These are phyloP conservation scores for Cephus nigrinus DNA, from an alignment of 2,888 invertebrate genomes.

Conservation along the genomic window DNA sequence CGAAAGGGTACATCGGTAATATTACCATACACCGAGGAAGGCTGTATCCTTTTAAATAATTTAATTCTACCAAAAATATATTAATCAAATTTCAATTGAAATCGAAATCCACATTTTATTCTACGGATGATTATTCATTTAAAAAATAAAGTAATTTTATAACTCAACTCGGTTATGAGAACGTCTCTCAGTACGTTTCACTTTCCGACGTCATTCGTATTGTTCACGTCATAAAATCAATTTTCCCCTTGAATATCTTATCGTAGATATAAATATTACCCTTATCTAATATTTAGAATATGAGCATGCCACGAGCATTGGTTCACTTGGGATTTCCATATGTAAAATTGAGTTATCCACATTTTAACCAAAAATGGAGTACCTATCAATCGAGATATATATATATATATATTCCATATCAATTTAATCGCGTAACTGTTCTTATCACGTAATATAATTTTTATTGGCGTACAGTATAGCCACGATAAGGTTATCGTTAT, in stretches of 20 bases:
- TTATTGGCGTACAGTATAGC: neutral
- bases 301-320: neutral
- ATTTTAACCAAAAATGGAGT: neutral
- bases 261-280: neutral
- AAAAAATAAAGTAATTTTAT: neutral
- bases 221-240: neutral
- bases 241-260: neutral
- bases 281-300: neutral
- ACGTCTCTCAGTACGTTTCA: neutral
- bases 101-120: neutral
- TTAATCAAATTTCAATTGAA: neutral
- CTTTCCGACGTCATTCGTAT: neutral
- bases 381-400: neutral
- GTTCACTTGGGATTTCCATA: neutral
- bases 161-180: neutral
- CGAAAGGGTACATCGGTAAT: slow-evolving; percentile 76
- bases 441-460: neutral
- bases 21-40: slow-evolving; percentile 92
- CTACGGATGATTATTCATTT: neutral
- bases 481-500: neutral
- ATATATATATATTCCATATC: neutral
- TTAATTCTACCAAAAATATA: slow-evolving; percentile 3
- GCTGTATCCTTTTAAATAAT: slow-evolving; percentile 83
- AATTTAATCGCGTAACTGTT: neutral
- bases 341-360: neutral